phyloP scores from a whole-genome alignment of 1,140 invertebrate species.

The Drosophila quadrilineata region DNA sequence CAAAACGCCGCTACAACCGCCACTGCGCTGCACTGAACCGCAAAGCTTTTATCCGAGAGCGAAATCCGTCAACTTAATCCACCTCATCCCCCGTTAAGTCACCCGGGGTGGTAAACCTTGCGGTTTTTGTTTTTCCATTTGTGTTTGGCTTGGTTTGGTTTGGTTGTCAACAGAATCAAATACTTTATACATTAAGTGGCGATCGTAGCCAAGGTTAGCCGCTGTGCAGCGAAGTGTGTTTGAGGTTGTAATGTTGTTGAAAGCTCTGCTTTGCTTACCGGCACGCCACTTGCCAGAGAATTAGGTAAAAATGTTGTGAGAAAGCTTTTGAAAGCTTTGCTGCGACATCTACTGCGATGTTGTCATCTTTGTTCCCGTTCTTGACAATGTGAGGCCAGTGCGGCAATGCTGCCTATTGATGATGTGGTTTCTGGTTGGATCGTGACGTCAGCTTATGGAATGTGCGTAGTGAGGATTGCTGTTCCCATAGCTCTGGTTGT shows the following conservation, averaged over 20 bases:
- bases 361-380: slow-evolving; percentile 5
- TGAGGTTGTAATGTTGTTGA: slow-evolving; percentile 1
- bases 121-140: slow-evolving; percentile 6
- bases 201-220: slow-evolving; percentile 58
- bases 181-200: slow-evolving; percentile 20
- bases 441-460: background rate
- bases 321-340: too few relatives aligned
- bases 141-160: too few relatives aligned
- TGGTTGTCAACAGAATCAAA: background rate
- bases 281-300: slow-evolving; percentile 37
- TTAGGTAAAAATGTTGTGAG: background rate
- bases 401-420: slow-evolving; percentile 16
- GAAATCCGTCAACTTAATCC: slow-evolving; percentile 37
- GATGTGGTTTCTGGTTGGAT: slow-evolving; percentile 12
- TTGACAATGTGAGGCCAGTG: slow-evolving; percentile 23
- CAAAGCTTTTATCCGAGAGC: slow-evolving; percentile 27
- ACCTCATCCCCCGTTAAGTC: background rate
- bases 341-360: too few relatives aligned
- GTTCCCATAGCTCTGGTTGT: too few relatives aligned
- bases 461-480: slow-evolving; percentile 22
- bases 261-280: slow-evolving; percentile 53
- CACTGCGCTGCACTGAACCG: background rate
- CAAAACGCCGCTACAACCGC: background rate
- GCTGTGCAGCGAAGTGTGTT: slow-evolving; percentile 40
- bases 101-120: slow-evolving; percentile 30